Evolutionary conservation across 1,140 invertebrate species (phyloP).

Genomic region (Aphis gossypii): DNA sequence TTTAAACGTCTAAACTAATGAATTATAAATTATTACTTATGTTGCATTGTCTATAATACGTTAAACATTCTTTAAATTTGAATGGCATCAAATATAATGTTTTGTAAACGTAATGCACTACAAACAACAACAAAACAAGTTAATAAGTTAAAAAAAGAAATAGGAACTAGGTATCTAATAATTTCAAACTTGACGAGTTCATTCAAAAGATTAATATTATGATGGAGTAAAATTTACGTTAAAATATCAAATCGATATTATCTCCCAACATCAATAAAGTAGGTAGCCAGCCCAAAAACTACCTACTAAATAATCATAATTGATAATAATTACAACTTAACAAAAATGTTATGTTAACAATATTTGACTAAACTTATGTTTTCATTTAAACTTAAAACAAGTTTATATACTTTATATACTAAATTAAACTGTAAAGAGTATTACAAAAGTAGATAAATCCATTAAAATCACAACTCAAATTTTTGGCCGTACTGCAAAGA

Average conservation of each 20-base stretch:
- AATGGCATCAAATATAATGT: not conserved
- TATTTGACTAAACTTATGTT: not conserved
- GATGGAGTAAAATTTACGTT: not conserved
- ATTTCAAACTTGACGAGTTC: not conserved
- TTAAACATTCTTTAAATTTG: not conserved
- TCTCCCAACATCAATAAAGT: not conserved
- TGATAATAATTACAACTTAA: not conserved
- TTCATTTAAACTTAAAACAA: not conserved
- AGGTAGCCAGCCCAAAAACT: not conserved
- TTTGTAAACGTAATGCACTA: not conserved
- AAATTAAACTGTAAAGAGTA: not conserved
- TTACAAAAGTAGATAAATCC: not conserved
- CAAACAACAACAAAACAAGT: not conserved
- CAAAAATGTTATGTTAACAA: not conserved
- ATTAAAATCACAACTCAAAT: slow-evolving; percentile 32
- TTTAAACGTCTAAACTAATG: not conserved
- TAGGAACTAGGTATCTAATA: not conserved
- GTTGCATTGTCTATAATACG: too few species aligned
- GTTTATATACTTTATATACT: not conserved
- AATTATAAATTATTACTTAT: not conserved
- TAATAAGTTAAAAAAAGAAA: not conserved
- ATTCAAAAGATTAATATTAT: not conserved
- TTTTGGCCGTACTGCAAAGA: not conserved
- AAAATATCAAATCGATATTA: not conserved
- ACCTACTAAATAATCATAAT: not conserved